Evolutionary conservation across 2,888 invertebrate species (phyloP), one percentile per base, ranked within the genome.

Genomic region (Zaprionus lineosus): DNA sequence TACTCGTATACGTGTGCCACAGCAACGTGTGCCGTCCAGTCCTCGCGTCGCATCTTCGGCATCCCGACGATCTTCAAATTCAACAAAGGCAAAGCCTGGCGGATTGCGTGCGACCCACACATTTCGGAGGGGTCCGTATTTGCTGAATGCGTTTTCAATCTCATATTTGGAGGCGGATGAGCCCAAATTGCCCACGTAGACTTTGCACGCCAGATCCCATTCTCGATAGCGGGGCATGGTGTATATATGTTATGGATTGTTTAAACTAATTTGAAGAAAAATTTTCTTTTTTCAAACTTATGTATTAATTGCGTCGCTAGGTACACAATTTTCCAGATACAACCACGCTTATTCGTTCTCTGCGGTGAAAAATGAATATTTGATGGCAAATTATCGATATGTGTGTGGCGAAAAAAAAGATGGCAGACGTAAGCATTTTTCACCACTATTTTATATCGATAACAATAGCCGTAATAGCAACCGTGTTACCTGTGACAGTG

Each of bases 91-190:
- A 91, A 96, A 96, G 16, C 96, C 97, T 11, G 97, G 96, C 46
- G 97, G 97, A 89, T 97, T 96, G 84, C 96, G 91, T 0, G 97
- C 97, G 8, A 97, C 96, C 97, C 97, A 97, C 4, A 97, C 96
- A 90, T 96, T 97, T 71, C 95, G 92, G 64, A 97, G 90, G 1
- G 95, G 95, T 1, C 97, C 97, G 88, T 95, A 97, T 90, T 95
- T 95, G 74, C 93, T 92, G 88, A 97, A 97, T 7, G 94, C 94
- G 77, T 94, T 94, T 89, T 97, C 96, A 64, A 95, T 92, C 90
- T 96, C 96, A 87, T 95, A 94, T 88, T 96, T 95, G 40, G 96
- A 95, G 11, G 96, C 96, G 76, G 95, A 96, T 76, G 94, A 95
- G 5, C 96, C 96, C 78, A 97, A 91, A 88, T 96, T 96, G 28